Conservation (phyloP, 2,113 vertebrate genomes). For the Lagopus leucura region DNA sequence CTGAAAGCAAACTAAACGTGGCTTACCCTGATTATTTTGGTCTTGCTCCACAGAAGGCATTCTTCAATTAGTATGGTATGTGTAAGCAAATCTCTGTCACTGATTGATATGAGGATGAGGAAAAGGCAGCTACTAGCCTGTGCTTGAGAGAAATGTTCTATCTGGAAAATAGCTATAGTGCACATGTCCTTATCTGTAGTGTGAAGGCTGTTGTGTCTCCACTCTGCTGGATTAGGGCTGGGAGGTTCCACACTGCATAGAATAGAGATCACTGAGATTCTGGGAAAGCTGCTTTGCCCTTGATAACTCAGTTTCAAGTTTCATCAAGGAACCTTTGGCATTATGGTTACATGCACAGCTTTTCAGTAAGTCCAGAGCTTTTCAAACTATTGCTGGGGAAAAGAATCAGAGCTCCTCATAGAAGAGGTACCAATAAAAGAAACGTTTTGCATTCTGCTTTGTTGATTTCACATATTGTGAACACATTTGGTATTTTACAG, state of each 20-base stretch:
- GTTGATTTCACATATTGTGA: background rate
- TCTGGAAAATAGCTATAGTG: background rate
- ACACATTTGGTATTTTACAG: background rate
- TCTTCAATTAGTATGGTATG: background rate
- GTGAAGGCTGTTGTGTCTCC: background rate
- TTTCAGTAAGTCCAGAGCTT: background rate
- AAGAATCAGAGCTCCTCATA: too few species aligned
- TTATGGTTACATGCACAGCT: background rate
- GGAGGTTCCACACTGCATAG: background rate
- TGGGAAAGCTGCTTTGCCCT: background rate
- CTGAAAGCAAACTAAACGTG: conserved; percentile 9
- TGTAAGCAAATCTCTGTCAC: background rate
- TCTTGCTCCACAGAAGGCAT: background rate
- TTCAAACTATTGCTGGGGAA: background rate
- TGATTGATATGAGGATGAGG: background rate
- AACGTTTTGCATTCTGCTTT: background rate
- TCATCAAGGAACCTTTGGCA: background rate
- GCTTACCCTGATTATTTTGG: conserved; percentile 14
- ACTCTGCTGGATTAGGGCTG: background rate
- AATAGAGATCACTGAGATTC: background rate
- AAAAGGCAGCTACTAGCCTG: conserved; percentile 1
- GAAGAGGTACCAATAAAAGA: background rate
- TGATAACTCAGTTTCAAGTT: background rate
- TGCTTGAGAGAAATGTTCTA: background rate
- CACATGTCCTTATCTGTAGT: background rate